Evolutionary conservation across 1,140 invertebrate genomes (phyloP).

Genomic region (Probaryconus sp.): DNA sequence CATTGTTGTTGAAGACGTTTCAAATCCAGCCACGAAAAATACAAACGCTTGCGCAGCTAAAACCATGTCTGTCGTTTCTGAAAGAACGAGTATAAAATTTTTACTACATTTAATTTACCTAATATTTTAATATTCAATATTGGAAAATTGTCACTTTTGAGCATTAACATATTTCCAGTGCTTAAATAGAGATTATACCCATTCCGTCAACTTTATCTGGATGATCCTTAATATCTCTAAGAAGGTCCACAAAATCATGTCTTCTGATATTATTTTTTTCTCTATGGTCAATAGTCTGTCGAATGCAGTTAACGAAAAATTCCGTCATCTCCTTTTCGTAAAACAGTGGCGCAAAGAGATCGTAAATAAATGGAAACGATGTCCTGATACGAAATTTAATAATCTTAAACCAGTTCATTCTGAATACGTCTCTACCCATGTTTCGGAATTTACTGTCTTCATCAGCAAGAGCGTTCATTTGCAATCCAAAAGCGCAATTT

Average conservation of each 20-base stretch:
- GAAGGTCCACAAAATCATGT: constrained; percentile 79
- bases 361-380: constrained; percentile 46
- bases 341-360: constrained; percentile 32
- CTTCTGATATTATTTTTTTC: constrained; percentile 74
- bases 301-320: constrained; percentile 76
- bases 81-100: constrained; percentile 16
- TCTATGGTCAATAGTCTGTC: constrained; percentile 74
- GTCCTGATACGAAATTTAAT: constrained; percentile 56
- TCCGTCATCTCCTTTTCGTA: constrained; percentile 68
- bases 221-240: constrained; percentile 78
- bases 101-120: background rate
- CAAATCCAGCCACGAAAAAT: constrained; percentile 80
- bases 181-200: constrained; percentile 66
- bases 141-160: too few relatives aligned
- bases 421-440: constrained; percentile 70
- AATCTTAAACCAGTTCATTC: constrained; percentile 58
- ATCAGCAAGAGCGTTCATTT: constrained; percentile 77
- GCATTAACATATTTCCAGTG: too few relatives aligned
- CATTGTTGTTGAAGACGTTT: constrained; percentile 80
- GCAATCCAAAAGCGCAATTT: constrained; percentile 79
- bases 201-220: constrained; percentile 40
- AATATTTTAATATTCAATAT: too few relatives aligned
- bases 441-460: constrained; percentile 76
- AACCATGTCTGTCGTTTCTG: constrained; percentile 67
- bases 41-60: constrained; percentile 72